Evolutionary conservation across 2,888 invertebrate genomes (phyloP).

Genomic region (Nephrotoma flavescens): DNA sequence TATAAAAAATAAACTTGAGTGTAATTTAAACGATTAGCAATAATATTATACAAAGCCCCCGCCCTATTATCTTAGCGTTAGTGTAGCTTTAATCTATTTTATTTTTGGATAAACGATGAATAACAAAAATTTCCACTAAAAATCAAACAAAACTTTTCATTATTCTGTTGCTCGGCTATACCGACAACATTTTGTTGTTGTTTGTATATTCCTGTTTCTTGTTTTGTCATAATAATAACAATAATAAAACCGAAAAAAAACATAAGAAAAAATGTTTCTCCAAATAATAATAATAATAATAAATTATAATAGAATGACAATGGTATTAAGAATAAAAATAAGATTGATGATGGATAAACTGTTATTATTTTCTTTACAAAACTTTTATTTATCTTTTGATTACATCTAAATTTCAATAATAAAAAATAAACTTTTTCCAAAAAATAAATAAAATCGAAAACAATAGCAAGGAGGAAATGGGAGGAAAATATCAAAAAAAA

Average conservation of each 20-base stretch:
- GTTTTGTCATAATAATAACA: not conserved
- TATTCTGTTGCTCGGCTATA: not conserved
- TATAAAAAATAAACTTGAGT: not conserved
- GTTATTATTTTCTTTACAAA: not conserved
- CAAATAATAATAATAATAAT: not conserved
- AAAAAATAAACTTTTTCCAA: not conserved
- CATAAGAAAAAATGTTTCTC: not conserved
- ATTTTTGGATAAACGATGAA: not conserved
- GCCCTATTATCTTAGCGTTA: not conserved
- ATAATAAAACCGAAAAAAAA: not conserved
- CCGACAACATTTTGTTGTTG: not conserved
- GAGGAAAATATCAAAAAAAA: not conserved
- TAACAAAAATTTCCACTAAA: not conserved
- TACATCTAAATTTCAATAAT: not conserved
- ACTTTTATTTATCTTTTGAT: not conserved
- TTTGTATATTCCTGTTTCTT: not conserved
- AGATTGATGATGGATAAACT: not conserved
- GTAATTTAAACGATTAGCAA: not conserved
- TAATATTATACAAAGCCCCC: not conserved
- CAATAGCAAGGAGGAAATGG: not conserved
- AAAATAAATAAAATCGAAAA: not conserved
- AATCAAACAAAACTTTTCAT: not conserved
- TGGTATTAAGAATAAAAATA: not conserved
- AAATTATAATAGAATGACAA: not conserved
- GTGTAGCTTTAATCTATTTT: not conserved